These are phyloP conservation scores for Ageneiosus marmoratus DNA, from an alignment of 2,113 vertebrate genomes.

Conservation along the genomic window DNA sequence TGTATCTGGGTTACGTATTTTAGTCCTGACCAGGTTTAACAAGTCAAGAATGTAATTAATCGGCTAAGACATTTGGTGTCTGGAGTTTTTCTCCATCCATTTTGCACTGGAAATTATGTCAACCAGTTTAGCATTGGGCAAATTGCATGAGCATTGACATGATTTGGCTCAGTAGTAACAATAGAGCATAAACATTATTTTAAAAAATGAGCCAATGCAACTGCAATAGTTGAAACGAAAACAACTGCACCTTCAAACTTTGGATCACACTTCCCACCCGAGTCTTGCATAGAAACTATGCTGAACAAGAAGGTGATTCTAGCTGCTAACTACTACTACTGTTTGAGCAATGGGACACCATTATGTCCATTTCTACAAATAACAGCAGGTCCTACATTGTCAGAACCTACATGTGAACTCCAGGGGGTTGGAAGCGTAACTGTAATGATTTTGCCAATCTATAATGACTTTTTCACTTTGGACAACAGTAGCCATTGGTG, in stretches of 20 bases:
- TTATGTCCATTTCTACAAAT: neutral
- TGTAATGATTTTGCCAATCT: no score
- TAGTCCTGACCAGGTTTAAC: neutral
- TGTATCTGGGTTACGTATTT: neutral
- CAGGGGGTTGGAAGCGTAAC: neutral
- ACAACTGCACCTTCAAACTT: neutral
- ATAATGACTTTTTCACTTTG: neutral
- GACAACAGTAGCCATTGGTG: neutral
- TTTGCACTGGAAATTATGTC: neutral
- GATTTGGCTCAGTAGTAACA: neutral
- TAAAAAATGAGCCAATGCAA: neutral
- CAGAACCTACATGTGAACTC: neutral
- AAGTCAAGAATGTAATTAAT: neutral
- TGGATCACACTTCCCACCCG: neutral
- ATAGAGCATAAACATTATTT: neutral
- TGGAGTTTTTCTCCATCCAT: neutral
- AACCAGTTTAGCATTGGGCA: neutral
- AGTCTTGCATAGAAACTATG: neutral
- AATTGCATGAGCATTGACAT: neutral
- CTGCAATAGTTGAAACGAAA: neutral
- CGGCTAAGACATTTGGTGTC: neutral
- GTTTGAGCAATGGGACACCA: neutral
- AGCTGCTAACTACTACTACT: neutral
- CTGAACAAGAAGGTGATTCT: neutral
- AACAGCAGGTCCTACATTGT: neutral